phyloP scores from a whole-genome alignment of 1,140 invertebrate genomes.

The Triops longicaudatus region DNA sequence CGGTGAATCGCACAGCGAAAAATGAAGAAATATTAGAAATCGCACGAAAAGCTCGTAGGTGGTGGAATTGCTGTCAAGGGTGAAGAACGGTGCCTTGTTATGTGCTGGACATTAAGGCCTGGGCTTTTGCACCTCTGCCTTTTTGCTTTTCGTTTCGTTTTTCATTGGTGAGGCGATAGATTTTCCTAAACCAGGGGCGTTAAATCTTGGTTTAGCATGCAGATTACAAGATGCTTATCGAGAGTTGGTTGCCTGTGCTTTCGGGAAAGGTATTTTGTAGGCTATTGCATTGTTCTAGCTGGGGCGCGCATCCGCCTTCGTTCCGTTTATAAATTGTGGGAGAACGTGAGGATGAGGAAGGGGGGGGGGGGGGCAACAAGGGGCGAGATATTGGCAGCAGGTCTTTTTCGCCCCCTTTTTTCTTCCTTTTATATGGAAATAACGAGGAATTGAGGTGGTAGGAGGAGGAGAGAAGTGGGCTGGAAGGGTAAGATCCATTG shows the following conservation, averaged over 20 bases:
- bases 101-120: background rate
- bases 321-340: background rate
- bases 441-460: background rate
- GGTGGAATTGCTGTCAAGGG: background rate
- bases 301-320: background rate
- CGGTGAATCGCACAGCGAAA: too few species aligned
- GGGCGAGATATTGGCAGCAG: slow-evolving; percentile 3
- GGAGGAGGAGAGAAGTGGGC: background rate
- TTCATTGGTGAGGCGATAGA: background rate
- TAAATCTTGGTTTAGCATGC: slow-evolving; percentile 15
- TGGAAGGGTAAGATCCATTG: background rate
- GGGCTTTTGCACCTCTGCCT: background rate
- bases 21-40: too few species aligned
- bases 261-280: background rate
- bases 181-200: background rate
- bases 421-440: background rate
- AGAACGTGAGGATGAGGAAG: background rate
- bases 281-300: slow-evolving; percentile 3
- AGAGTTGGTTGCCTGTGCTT: slow-evolving; percentile 4
- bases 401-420: background rate
- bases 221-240: slow-evolving; percentile 15
- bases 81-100: background rate
- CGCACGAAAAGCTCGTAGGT: too few species aligned
- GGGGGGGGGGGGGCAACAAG: background rate
- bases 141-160: background rate